phyloP scores from a whole-genome alignment of 2,113 vertebrate species.

The Callipepla squamata region DNA sequence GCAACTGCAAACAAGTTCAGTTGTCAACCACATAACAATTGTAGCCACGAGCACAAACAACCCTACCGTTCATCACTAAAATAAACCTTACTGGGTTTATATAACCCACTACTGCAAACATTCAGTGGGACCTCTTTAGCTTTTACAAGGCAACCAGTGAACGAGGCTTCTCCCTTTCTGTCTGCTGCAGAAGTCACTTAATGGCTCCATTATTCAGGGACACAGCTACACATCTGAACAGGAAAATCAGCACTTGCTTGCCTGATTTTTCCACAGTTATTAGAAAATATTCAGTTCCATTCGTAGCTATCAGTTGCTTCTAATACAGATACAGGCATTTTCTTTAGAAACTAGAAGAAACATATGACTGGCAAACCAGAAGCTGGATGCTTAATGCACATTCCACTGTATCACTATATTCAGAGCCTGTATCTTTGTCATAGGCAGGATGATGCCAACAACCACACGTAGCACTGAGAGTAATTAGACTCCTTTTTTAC shows the following conservation, averaged over 20 bases:
- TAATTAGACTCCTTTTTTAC: background rate
- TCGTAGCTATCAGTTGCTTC: background rate
- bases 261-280: background rate
- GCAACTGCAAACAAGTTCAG: background rate
- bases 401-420: background rate
- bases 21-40: fast-evolving
- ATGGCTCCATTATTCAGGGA: background rate
- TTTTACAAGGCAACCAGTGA: background rate
- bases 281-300: background rate
- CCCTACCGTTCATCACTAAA: background rate
- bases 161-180: background rate
- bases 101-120: fast-evolving
- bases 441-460: background rate
- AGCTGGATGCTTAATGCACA: background rate
- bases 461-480: background rate
- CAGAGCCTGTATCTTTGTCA: background rate
- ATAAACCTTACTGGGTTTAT: background rate
- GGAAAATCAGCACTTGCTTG: background rate
- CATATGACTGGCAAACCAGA: background rate
- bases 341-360: background rate
- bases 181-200: background rate
- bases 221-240: fast-evolving
- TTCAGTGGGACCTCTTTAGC: background rate
- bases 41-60: background rate
- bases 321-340: background rate